A percentile compares a stretch with the other conserved stretches of the same genome.
These are phyloP conservation scores for Solea solea DNA, from an alignment of 2,113 vertebrate species.

Conservation along the genomic window DNA sequence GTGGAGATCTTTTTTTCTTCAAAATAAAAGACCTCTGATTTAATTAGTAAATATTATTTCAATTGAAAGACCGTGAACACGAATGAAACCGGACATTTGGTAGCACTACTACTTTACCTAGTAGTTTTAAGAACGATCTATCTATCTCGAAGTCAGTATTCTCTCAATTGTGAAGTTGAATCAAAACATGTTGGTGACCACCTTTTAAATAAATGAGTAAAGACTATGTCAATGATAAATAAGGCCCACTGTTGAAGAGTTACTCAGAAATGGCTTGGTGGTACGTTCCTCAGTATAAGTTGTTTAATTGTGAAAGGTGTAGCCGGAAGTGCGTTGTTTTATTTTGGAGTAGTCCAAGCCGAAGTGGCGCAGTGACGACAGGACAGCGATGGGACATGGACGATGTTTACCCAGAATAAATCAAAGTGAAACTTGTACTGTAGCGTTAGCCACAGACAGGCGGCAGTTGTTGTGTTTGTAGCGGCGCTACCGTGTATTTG, in stretches of 20 bases:
- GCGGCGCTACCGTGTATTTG: neutral
- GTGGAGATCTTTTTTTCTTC: neutral
- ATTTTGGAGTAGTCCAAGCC: neutral
- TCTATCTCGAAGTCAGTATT: no score
- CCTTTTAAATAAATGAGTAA: no score
- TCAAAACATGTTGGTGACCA: no score
- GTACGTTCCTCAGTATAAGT: neutral
- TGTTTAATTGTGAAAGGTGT: conserved; percentile 30
- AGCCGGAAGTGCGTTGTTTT: neutral
- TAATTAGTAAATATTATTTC: neutral
- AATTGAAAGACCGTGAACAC: no score
- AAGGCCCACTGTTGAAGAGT: no score
- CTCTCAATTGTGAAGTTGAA: no score
- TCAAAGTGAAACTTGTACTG: neutral
- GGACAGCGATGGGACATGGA: conserved; percentile 63
- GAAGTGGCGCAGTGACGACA: neutral
- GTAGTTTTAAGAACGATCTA: no score
- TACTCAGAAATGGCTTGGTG: neutral
- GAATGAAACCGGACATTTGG: no score
- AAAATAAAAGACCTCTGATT: conserved; percentile 32
- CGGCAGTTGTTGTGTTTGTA: neutral
- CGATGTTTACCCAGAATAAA: conserved; percentile 32
- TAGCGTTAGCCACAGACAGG: neutral
- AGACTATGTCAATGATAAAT: no score
- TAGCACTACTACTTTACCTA: no score